Conservation (phyloP, 37 sponge, comb jelly and placozoan species). For the Oopsacas minuta region DNA sequence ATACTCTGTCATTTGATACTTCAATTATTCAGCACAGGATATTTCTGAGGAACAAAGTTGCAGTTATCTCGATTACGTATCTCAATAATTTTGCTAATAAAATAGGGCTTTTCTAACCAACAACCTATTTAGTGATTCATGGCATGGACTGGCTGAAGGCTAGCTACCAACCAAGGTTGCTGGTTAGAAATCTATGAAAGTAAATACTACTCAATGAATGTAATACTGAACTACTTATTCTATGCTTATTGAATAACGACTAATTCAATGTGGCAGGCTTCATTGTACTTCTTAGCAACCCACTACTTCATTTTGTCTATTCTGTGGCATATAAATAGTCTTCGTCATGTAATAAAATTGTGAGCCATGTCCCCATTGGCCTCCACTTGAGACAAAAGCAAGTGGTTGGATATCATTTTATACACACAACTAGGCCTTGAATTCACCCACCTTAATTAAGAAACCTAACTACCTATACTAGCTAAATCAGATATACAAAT, state of each 20-base stretch:
- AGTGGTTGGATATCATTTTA: background rate
- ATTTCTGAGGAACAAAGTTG: no score
- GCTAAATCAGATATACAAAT: background rate
- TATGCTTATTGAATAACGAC: background rate
- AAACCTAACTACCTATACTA: background rate
- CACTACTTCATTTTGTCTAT: background rate
- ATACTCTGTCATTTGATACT: no score
- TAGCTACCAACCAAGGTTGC: no score
- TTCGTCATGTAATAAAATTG: background rate
- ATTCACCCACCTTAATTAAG: background rate
- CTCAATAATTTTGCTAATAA: no score
- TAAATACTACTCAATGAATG: no score
- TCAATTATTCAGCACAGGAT: no score
- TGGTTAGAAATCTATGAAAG: no score
- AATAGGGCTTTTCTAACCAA: no score
- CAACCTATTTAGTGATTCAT: no score
- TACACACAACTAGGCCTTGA: background rate
- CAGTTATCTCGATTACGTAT: no score
- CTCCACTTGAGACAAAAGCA: conserved; percentile 16
- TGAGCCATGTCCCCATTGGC: background rate
- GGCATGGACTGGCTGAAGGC: no score
- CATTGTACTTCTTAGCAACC: background rate
- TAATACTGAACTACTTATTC: no score
- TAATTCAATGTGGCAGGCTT: background rate
- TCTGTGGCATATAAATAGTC: background rate